These are phyloP conservation scores for Mactra quadrangularis DNA, from an alignment of 1,140 invertebrate species.

Conservation along the genomic window DNA sequence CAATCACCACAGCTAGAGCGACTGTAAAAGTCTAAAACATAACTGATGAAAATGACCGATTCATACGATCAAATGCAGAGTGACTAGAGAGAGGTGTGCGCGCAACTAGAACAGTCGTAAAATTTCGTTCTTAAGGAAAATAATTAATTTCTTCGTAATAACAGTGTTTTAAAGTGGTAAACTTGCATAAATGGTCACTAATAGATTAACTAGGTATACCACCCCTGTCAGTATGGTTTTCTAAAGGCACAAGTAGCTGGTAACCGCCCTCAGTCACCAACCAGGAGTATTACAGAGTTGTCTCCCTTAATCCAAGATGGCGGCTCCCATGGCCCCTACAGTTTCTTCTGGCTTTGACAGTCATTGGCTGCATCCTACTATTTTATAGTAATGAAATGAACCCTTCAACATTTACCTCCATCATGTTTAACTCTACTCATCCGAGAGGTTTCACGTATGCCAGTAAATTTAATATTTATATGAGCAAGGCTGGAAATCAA, in stretches of 20 bases:
- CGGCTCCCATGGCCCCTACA: not conserved
- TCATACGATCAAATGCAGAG: too few relatives aligned
- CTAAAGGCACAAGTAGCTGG: constrained; percentile 15
- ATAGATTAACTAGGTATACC: not conserved
- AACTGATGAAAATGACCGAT: too few relatives aligned
- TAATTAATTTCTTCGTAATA: not conserved
- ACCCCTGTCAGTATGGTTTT: constrained; percentile 12
- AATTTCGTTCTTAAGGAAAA: not conserved
- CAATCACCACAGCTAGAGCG: too few relatives aligned
- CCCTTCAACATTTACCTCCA: not conserved
- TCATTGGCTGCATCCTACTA: not conserved
- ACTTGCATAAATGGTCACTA: constrained; percentile 1
- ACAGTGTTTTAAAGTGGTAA: not conserved
- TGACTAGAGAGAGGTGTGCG: too few relatives aligned
- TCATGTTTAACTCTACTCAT: constrained; percentile 9
- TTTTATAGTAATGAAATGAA: not conserved
- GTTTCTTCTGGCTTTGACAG: constrained; percentile 1
- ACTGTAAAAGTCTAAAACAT: too few relatives aligned
- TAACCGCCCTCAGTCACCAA: constrained; percentile 23
- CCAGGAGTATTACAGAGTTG: not conserved
- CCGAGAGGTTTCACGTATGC: constrained; percentile 7
- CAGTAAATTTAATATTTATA: not conserved
- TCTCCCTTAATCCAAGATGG: not conserved
- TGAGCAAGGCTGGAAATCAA: not conserved
- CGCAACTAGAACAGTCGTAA: constrained; percentile 7